Percentiles rank a stretch among this genome's conserved stretches.
Evolutionary conservation across 2,797 vertebrate genomes (phyloP).

Genomic region (Eidolon dupreanum): DNA sequence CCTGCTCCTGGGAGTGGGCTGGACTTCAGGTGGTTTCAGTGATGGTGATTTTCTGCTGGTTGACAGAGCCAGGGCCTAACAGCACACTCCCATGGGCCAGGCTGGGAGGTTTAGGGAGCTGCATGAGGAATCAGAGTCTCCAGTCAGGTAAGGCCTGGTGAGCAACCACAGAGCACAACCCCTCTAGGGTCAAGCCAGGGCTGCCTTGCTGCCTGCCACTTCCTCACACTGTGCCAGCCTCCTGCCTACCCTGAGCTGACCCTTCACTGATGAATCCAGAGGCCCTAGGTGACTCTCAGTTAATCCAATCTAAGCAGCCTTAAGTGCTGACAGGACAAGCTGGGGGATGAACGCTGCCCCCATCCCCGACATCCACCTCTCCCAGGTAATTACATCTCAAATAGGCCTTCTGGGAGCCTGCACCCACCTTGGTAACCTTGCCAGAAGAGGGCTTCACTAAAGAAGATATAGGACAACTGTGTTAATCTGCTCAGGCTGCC

Average conservation of each 20-base stretch:
- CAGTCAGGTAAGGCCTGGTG: not conserved
- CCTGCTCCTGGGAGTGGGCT: not conserved
- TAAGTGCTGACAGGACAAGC: not conserved
- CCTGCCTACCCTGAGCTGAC: not conserved
- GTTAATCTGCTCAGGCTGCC: not conserved
- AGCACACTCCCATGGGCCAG: not conserved
- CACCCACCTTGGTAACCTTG: not conserved
- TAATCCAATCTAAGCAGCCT: not conserved
- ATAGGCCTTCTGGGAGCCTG: not conserved
- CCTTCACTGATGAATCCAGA: not conserved
- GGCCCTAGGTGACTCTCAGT: not conserved
- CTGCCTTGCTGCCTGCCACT: not conserved
- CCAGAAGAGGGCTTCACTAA: not conserved
- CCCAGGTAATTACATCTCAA: not conserved
- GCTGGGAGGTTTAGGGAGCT: not conserved
- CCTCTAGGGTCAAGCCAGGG: not conserved
- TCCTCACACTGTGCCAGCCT: not conserved
- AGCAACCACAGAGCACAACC: not conserved
- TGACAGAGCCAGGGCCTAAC: not conserved
- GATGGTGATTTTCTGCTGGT: conserved; percentile 60
- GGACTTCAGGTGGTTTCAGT: conserved; percentile 69
- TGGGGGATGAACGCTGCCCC: not conserved
- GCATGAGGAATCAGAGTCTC: not conserved
- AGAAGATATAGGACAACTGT: not conserved
- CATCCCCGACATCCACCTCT: not conserved